Evolutionary conservation across 2,888 invertebrate species (phyloP), one percentile per base, ranked within the genome.

Genomic region (Ganaspis brasiliensis): DNA sequence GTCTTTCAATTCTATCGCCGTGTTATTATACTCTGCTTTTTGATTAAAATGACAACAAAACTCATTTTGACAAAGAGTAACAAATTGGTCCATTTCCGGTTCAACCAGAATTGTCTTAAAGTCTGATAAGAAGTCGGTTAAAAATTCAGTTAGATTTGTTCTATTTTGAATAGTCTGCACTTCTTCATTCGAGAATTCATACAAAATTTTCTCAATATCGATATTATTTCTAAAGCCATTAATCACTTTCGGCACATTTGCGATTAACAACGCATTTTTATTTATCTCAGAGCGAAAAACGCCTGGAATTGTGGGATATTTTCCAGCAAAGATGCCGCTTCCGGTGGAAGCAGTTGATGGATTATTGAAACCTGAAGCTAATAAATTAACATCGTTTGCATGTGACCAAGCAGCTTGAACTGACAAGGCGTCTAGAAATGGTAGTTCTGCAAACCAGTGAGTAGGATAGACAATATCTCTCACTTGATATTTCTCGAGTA

Each of bases 381-480:
- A 84, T 1, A 94, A 85, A 82, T 93, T 93, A 0, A 92, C 92
- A 4, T 92, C 87, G 77, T 92, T 88, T 1, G 91, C 89, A 55
- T 91, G 90, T 0, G 93, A 90, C 92, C 93, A 94, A 3, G 92
- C 92, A 4, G 91, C 87, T 81, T 93, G 93, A 12, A 90, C 88
- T 81, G 92, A 91, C 12, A 89, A 79, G 5, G 92, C 92, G 59
- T 91, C 91, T n/a, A 93, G 81, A 75, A 92, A 92, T 0, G 94
- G 94, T 3, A 92, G 80, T 71, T 93, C 92, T 49, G 93, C 93
- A 74, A 92, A 92, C 94, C 94, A 94, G n/a, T 93, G 93, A 0
- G 93, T 92, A 0, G 93, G 88, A 81, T 91, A 93, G 1, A 93
- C 86, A 56, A 94, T 86, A 80, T 93, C 92, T 37, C 90, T 91